phyloP scores from a whole-genome alignment of 2,797 vertebrate genomes.

The Clarias fuscus region DNA sequence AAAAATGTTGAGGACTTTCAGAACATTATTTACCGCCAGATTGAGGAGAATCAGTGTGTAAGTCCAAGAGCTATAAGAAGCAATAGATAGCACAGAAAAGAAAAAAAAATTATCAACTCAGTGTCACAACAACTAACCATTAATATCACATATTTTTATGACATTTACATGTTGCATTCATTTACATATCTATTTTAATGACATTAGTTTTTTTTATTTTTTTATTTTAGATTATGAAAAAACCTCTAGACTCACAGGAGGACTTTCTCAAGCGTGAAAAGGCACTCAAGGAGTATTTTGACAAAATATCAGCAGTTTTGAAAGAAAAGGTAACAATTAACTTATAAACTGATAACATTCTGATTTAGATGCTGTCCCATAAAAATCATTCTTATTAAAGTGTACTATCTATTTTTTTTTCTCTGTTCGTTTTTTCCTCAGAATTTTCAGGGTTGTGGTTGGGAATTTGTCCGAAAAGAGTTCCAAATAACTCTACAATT shows the following conservation, averaged over 20 bases:
- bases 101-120: neutral
- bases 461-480: conserved; percentile 51
- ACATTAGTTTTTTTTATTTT: neutral
- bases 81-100: neutral
- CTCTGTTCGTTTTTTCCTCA: conserved; percentile 22
- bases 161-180: neutral
- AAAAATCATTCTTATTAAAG: neutral
- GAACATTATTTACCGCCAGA: conserved; percentile 45
- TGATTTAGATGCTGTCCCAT: neutral
- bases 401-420: neutral
- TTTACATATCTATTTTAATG: neutral
- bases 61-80: neutral
- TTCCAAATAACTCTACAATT: conserved; percentile 36
- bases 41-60: conserved; percentile 52
- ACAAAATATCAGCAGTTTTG: conserved; percentile 40
- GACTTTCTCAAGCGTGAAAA: conserved; percentile 26
- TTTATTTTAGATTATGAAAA: conserved; percentile 44
- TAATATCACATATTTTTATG: neutral
- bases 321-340: conserved; percentile 43
- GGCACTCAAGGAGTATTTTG: conserved; percentile 45
- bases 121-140: neutral
- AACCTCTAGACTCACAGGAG: neutral
- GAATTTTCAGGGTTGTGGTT: conserved; percentile 49
- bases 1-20: conserved; percentile 43
- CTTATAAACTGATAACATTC: neutral